Percentiles rank a stretch among this genome's conserved stretches.
Evolutionary conservation across 2,113 vertebrate species (phyloP).

Genomic region (Oncorhynchus kisutch): DNA sequence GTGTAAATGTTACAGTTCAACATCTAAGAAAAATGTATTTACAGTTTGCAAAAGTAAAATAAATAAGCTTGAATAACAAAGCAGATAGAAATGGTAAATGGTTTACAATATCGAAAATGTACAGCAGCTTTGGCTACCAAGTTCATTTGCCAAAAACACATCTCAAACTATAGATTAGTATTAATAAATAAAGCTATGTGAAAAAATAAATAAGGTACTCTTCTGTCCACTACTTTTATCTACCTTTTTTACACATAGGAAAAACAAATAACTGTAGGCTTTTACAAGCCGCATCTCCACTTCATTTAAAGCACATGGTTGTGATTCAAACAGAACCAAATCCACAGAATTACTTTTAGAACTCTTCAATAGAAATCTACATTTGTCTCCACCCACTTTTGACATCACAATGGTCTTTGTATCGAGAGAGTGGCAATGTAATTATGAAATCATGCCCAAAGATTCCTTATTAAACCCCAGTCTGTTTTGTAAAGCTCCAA

Average conservation of each 20-base stretch:
- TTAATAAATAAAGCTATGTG: constrained; percentile 84
- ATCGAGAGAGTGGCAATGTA: constrained; percentile 42
- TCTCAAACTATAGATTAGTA: constrained; percentile 72
- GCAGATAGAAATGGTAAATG: constrained; percentile 69
- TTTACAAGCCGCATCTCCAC: constrained; percentile 64
- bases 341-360: constrained; percentile 36
- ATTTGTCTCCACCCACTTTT: constrained; percentile 57
- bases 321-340: constrained; percentile 55
- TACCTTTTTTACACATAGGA: constrained; percentile 66
- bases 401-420: constrained; percentile 56
- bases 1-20: constrained; percentile 71
- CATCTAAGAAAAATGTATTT: constrained; percentile 69
- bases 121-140: constrained; percentile 78
- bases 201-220: constrained; percentile 83
- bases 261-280: constrained; percentile 57
- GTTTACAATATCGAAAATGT: constrained; percentile 65
- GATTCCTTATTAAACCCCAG: constrained; percentile 18
- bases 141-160: constrained; percentile 49
- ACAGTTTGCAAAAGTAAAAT: constrained; percentile 72
- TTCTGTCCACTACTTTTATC: constrained; percentile 69
- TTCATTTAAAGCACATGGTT: constrained; percentile 67
- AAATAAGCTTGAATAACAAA: constrained; percentile 70
- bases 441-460: constrained; percentile 22
- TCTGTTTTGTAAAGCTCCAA: constrained; percentile 43
- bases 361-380: constrained; percentile 31